These are phyloP conservation scores for Nebria salina DNA, from an alignment of 2,888 invertebrate species.

Conservation along the genomic window DNA sequence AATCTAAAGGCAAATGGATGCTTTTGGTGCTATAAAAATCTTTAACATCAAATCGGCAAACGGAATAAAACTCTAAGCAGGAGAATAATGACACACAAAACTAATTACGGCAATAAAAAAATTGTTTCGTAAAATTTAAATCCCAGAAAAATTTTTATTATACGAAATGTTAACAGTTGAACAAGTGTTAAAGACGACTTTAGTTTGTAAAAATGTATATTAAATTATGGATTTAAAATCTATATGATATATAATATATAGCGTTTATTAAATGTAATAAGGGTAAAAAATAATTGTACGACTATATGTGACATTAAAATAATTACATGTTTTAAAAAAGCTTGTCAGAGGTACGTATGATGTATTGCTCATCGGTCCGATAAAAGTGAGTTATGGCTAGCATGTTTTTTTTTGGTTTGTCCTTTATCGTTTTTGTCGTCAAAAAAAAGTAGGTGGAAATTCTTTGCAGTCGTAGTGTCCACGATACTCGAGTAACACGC, in stretches of 20 bases:
- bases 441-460: slow-evolving; percentile 29
- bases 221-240: no score
- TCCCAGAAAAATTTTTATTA: no score
- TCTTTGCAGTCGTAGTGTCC: slow-evolving; percentile 29
- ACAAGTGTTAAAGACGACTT: no score
- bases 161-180: no score
- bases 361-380: neutral
- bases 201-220: no score
- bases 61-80: neutral
- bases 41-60: neutral
- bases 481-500: slow-evolving; percentile 35
- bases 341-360: neutral
- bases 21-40: neutral
- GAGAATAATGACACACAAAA: no score
- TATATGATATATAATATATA: neutral
- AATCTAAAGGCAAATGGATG: slow-evolving; percentile 10
- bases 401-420: slow-evolving; percentile 30
- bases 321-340: neutral
- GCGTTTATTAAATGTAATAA: neutral
- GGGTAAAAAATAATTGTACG: neutral
- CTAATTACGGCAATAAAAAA: no score
- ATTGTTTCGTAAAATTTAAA: no score
- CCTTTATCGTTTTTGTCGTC: slow-evolving; percentile 43
- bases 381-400: slow-evolving; percentile 34
- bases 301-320: neutral